phyloP scores from a whole-genome alignment of 2,113 vertebrate genomes.

The Clinocottus analis region DNA sequence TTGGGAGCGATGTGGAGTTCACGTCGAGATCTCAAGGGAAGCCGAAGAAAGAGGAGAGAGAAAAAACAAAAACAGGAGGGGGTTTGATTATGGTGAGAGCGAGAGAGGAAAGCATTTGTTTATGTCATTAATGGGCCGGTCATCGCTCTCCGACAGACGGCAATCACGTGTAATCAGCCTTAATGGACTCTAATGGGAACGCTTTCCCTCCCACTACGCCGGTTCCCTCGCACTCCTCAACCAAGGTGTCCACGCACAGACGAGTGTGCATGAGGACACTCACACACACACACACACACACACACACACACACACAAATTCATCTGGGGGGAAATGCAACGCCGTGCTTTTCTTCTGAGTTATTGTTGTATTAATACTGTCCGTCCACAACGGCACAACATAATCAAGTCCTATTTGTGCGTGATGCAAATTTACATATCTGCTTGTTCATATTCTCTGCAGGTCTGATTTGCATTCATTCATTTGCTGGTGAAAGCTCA shows the following conservation, averaged over 20 bases:
- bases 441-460: neutral
- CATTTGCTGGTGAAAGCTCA: constrained; percentile 12
- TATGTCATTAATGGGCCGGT: constrained; percentile 49
- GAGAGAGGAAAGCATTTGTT: constrained; percentile 49
- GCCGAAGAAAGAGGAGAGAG: neutral
- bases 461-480: constrained; percentile 20
- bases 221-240: neutral
- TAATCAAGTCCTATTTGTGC: constrained; percentile 27
- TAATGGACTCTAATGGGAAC: constrained; percentile 55
- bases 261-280: no score
- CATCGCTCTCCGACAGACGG: constrained; percentile 41
- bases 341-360: constrained; percentile 15
- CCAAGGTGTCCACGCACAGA: neutral
- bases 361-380: constrained; percentile 32
- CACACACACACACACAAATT: neutral
- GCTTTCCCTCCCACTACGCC: constrained; percentile 37
- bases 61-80: neutral
- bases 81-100: constrained; percentile 10
- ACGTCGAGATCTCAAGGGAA: neutral
- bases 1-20: constrained; percentile 15
- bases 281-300: neutral
- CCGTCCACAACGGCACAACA: constrained; percentile 20
- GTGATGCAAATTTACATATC: constrained; percentile 19
- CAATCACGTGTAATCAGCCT: constrained; percentile 68
- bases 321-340: neutral